phyloP scores from a whole-genome alignment of 2,113 vertebrate genomes.

The Choloepus hoffmanni region DNA sequence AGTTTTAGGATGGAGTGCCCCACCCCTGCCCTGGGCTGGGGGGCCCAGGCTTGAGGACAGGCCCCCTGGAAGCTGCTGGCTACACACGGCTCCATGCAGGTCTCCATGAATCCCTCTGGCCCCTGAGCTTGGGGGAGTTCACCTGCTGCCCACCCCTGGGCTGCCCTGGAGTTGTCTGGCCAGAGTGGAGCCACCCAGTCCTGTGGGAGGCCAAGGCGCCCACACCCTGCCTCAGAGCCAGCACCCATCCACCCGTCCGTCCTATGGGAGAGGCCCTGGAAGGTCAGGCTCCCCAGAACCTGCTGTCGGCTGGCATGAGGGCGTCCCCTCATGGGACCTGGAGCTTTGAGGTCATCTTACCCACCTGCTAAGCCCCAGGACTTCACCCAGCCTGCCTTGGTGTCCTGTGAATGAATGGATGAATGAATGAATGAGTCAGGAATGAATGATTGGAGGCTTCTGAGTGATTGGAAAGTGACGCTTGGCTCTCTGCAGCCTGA shows the following conservation, averaged over 20 bases:
- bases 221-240: rapidly evolving
- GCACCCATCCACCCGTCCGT: background rate
- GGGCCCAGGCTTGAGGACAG: background rate
- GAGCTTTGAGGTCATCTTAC: no score
- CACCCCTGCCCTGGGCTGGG: no score
- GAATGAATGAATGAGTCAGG: background rate
- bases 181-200: background rate
- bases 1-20: background rate
- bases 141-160: background rate
- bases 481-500: rapidly evolving
- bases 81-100: rapidly evolving
- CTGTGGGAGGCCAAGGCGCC: background rate
- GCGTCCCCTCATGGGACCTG: rapidly evolving
- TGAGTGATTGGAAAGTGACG: background rate
- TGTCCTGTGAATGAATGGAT: background rate
- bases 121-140: background rate
- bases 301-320: rapidly evolving
- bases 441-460: background rate
- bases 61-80: rapidly evolving
- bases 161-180: background rate
- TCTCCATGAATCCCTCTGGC: background rate
- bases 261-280: background rate
- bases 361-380: no score
- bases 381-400: background rate
- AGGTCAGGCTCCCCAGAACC: background rate